phyloP scores from a whole-genome alignment of 1,140 invertebrate species.

The Rhynchophorus ferrugineus region DNA sequence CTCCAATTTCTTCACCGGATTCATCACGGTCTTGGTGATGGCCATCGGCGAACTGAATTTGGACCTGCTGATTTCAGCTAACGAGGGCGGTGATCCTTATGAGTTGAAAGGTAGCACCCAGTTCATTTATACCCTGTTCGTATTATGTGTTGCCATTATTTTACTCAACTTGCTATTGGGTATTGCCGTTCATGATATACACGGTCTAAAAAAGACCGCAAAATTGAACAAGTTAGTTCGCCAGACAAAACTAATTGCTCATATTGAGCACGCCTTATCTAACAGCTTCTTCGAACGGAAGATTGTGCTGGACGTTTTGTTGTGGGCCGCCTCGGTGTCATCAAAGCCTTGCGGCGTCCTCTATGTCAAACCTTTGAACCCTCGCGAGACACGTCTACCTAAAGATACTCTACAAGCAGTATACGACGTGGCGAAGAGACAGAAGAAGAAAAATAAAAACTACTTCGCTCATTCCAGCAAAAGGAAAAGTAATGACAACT shows the following conservation, averaged over 20 bases:
- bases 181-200: conserved; percentile 25
- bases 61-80: conserved; percentile 55
- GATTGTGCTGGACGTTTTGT: conserved; percentile 32
- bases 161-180: conserved; percentile 22
- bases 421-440: conserved; percentile 12
- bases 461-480: conserved; percentile 43
- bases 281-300: conserved; percentile 12
- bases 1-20: conserved; percentile 65
- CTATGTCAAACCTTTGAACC: conserved; percentile 15
- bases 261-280: conserved; percentile 16
- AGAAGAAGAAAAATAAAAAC: conserved; percentile 54
- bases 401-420: conserved; percentile 15
- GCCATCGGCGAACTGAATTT: conserved; percentile 79
- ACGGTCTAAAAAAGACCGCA: conserved; percentile 20
- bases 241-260: conserved; percentile 16
- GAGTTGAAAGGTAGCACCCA: conserved; percentile 15
- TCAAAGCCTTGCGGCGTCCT: conserved; percentile 8
- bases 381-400: conserved; percentile 6
- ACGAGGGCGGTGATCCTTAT: conserved; percentile 44
- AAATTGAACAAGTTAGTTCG: conserved; percentile 19
- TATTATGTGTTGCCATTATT: conserved; percentile 19
- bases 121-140: conserved; percentile 15
- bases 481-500: background rate
- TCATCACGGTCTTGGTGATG: conserved; percentile 78
- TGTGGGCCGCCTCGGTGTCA: conserved; percentile 51